phyloP scores from a whole-genome alignment of 2,888 invertebrate species.

The Anthophora plumipes region DNA sequence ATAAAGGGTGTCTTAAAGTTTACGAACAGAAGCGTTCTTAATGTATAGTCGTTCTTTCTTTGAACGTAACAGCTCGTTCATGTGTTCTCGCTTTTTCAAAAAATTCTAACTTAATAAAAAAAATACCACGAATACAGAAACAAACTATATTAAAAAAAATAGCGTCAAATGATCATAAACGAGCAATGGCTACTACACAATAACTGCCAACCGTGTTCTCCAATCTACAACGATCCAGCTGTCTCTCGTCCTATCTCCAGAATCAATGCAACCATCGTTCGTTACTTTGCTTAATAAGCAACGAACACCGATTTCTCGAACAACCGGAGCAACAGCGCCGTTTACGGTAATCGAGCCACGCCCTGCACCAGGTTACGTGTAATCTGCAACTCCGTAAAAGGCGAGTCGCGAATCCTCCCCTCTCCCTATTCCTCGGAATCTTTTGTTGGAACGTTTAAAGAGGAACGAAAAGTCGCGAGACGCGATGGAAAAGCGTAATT shows the following conservation, averaged over 20 bases:
- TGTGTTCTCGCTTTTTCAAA: no score
- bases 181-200: no score
- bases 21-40: no score
- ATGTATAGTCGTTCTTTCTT: no score
- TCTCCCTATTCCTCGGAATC: background rate
- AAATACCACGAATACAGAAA: no score
- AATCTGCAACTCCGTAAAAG: constrained; percentile 8
- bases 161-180: no score
- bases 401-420: background rate
- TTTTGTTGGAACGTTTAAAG: no score
- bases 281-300: constrained; percentile 18
- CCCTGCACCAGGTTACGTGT: constrained; percentile 11
- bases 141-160: no score
- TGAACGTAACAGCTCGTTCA: no score
- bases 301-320: constrained; percentile 25
- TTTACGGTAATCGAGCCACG: constrained; percentile 44
- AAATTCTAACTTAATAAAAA: no score
- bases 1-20: no score
- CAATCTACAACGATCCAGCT: background rate
- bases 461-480: background rate
- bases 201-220: background rate
- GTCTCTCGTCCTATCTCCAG: background rate
- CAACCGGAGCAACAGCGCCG: constrained; percentile 27
- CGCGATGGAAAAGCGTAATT: background rate
- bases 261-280: constrained; percentile 2